phyloP scores from a whole-genome alignment of 2,888 invertebrate genomes.

The Eristalis tenax region DNA sequence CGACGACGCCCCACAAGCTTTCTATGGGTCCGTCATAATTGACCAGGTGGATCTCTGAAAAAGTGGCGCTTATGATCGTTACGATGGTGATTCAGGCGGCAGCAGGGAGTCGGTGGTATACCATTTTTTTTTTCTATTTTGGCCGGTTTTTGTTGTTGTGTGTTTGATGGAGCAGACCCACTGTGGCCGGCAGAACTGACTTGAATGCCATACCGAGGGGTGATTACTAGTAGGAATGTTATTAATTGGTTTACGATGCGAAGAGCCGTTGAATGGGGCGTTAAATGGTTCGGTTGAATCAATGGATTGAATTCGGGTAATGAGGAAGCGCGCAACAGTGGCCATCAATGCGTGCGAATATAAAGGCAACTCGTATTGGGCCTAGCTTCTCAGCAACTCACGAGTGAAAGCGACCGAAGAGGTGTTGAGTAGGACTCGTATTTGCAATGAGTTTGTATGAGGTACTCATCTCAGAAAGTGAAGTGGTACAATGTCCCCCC shows the following conservation, averaged over 20 bases:
- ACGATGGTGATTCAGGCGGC: constrained; percentile 30
- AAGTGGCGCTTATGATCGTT: constrained; percentile 32
- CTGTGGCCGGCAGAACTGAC: constrained; percentile 19
- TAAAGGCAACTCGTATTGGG: not conserved
- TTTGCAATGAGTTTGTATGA: too few species aligned
- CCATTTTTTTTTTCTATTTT: constrained; percentile 43
- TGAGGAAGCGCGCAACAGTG: not conserved
- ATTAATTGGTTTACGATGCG: constrained; percentile 32
- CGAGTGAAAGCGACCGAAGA: too few species aligned
- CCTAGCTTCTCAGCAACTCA: too few species aligned
- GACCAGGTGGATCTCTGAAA: constrained; percentile 35
- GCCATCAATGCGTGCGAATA: not conserved
- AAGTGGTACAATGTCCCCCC: too few species aligned
- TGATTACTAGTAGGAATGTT: constrained; percentile 30
- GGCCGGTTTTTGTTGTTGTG: not conserved
- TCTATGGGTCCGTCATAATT: constrained; percentile 31
- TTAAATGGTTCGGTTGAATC: not conserved
- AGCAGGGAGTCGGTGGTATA: constrained; percentile 40
- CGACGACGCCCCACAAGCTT: constrained; percentile 10
- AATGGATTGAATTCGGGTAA: not conserved
- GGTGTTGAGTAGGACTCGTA: too few species aligned
- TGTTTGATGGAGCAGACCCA: not conserved
- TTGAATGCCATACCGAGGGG: constrained; percentile 21
- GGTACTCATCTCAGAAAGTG: too few species aligned
- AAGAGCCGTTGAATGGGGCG: not conserved